These are phyloP conservation scores for Cliona cf. orientalis DNA, from an alignment of 37 sponge, comb jelly and placozoan species.

Conservation along the genomic window DNA sequence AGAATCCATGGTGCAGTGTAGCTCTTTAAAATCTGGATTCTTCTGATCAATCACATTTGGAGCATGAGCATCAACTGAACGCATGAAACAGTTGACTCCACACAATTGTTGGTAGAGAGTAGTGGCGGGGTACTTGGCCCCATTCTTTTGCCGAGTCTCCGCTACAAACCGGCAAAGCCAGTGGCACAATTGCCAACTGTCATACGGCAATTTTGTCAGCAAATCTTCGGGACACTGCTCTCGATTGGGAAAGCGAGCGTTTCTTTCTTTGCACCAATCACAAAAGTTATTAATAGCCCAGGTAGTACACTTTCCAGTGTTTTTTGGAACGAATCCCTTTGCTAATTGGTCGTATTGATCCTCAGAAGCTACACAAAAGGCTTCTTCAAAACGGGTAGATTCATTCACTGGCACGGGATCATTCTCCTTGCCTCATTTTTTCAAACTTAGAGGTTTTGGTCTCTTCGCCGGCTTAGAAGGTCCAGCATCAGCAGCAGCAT, in stretches of 20 bases:
- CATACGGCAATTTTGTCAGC: no score
- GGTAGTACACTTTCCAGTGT: slow-evolving; percentile 1
- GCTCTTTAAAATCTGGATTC: background rate
- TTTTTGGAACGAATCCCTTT: background rate
- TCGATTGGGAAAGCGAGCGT: background rate
- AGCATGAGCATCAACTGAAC: background rate
- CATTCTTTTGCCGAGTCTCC: background rate
- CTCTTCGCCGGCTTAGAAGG: background rate
- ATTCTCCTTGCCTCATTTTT: background rate
- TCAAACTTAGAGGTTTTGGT: background rate
- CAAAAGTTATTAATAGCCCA: background rate
- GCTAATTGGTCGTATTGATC: background rate
- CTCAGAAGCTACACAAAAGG: background rate
- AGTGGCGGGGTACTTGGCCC: background rate
- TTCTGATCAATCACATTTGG: background rate
- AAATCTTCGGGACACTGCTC: background rate
- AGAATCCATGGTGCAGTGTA: background rate
- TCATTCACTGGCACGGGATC: background rate
- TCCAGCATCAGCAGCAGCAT: background rate
- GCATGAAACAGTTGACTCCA: background rate
- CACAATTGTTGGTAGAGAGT: background rate
- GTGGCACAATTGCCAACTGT: no score
- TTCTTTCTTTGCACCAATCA: background rate
- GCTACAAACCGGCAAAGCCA: background rate
- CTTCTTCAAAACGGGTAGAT: background rate